These are phyloP conservation scores for Zaprionus lineosus DNA, from an alignment of 2,888 invertebrate genomes.

Conservation along the genomic window DNA sequence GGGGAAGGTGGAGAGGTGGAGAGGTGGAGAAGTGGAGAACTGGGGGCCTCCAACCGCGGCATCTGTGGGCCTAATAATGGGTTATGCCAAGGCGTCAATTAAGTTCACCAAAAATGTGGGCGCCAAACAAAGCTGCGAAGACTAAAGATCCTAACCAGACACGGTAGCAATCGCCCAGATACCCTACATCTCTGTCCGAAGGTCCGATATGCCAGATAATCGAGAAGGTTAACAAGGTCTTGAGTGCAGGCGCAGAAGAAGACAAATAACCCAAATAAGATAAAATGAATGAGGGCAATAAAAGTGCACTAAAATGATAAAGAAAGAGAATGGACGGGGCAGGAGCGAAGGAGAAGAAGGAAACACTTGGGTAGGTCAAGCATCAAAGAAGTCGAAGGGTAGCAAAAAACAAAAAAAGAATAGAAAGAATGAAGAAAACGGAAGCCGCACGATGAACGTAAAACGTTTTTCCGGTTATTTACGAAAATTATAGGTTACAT, in stretches of 20 bases:
- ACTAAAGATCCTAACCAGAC: too few species aligned
- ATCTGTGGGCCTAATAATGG: constrained; percentile 57
- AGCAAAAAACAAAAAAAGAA: neutral
- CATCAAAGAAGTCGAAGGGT: constrained; percentile 17
- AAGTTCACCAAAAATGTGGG: constrained; percentile 56
- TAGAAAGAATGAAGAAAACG: too few species aligned
- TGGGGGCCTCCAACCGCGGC: constrained; percentile 4
- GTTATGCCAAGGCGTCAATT: constrained; percentile 68
- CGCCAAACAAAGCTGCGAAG: constrained; percentile 37
- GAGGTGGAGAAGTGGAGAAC: too few species aligned
- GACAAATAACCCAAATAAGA: constrained; percentile 46
- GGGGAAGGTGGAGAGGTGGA: too few species aligned
- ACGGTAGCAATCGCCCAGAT: constrained; percentile 44
- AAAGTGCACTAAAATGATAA: constrained; percentile 8
- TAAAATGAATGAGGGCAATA: too few species aligned
- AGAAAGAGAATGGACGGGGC: neutral
- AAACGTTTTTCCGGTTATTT: constrained; percentile 70
- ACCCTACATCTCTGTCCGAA: too few species aligned
- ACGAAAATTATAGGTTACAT: constrained; percentile 66
- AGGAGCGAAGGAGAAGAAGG: too few species aligned
- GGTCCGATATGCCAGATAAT: too few species aligned
- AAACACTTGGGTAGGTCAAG: constrained; percentile 31
- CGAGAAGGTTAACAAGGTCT: constrained; percentile 29
- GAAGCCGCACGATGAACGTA: constrained; percentile 43
- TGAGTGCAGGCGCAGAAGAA: constrained; percentile 32